Base-by-base conservation (phyloP, 2,888 invertebrate genomes). In the Diabrotica balteata region DNA sequence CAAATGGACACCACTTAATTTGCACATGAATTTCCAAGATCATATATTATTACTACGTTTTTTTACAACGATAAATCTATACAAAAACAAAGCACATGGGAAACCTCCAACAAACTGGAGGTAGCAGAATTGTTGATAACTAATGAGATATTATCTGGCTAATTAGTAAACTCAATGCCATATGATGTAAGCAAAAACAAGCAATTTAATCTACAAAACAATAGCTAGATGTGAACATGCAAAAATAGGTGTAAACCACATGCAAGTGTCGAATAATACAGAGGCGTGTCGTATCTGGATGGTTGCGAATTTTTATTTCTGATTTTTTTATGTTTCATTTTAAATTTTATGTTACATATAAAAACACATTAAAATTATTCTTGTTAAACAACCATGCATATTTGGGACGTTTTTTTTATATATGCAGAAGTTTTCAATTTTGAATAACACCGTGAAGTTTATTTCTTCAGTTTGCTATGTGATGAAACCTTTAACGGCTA, bases 141-240 rank as follows among this genome's bases (percentile, higher is more conserved):
- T 78, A 80, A 79, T 78, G 77, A 78, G 80, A 78, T 75, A 75
- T 72, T 63, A 63, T 60, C 64, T 65, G 50, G 50, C 77, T 80
- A 80, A 81, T 80, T 80, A 78, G 73, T 65, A 73, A 75, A 78
- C 76, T 81, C 82, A 82, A 82, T 83, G 82, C 78, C 81, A 81
- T 80, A 81, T 81, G 81, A 82, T 81, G 82, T 80, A 82, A 82
- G 77, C 54, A 50, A 55, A 63, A 59, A 59, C 54, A 68, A 59
- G 22, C 55, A 44, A 57, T 44, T 44, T 17, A 17, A 57, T 57
- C 45, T 63, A 50, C 51, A 51, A 73, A 72, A 77, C 75, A 75
- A 75, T 77, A 72, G 73, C 65, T 47, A 73, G 66, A 70, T 73
- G 54, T 75, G 72, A 72, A 72, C 79, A 78, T 78, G 78, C 77